A percentile compares a stretch with the other conserved stretches of the same genome.
Evolutionary conservation across 2,888 invertebrate genomes (phyloP).

Genomic region (Proisotoma minuta): DNA sequence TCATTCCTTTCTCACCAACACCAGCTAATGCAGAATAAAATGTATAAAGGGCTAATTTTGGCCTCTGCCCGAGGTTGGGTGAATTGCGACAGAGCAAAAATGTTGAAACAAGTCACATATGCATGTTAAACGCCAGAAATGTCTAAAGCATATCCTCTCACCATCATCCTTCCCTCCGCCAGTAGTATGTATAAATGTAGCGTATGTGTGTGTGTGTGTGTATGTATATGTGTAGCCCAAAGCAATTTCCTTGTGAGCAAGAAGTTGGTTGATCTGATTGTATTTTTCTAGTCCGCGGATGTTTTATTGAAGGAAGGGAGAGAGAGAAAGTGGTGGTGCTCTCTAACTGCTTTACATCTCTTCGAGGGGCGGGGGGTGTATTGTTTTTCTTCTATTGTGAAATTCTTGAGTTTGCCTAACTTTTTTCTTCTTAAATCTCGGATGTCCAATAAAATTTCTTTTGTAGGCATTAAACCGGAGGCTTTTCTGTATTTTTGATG

Average conservation of each 20-base stretch:
- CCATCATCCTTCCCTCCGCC: no score
- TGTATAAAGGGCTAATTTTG: constrained; percentile 4
- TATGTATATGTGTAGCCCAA: constrained; percentile 5
- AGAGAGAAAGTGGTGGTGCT: constrained; percentile 10
- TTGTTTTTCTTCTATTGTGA: constrained; percentile 25
- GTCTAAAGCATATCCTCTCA: no score
- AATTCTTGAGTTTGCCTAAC: constrained; percentile 33
- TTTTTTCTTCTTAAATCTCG: constrained; percentile 28
- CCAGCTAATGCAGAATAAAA: background rate
- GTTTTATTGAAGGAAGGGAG: constrained; percentile 20
- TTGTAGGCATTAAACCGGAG: constrained; percentile 28
- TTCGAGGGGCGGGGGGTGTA: constrained; percentile 6
- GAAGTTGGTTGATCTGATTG: background rate
- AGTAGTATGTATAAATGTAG: no score
- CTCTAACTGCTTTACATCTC: background rate
- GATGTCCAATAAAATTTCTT: constrained; percentile 34
- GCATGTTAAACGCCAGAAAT: no score
- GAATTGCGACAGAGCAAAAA: constrained; percentile 18
- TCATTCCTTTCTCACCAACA: background rate
- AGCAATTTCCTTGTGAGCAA: background rate
- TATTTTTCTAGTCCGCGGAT: background rate
- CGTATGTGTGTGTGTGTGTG: constrained; percentile 6
- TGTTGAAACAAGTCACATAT: no score
- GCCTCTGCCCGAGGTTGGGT: background rate
- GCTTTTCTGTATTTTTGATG: constrained; percentile 36